Evolutionary conservation across 2,888 invertebrate species (phyloP), one percentile per base, ranked within the genome.

Genomic region (Apantesis nais): DNA sequence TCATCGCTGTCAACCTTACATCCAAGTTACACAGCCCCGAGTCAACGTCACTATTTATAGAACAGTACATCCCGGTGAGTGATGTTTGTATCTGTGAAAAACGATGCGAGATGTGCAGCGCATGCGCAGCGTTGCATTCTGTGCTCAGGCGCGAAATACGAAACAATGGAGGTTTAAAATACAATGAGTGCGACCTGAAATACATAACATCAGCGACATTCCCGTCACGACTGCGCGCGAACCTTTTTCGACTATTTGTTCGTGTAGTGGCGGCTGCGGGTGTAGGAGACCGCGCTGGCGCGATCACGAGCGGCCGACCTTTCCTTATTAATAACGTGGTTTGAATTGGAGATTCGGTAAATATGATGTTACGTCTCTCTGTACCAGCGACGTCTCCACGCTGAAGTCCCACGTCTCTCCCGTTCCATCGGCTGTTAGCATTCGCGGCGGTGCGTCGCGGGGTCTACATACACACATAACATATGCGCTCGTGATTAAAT

Each of bases 91-190:
- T 74, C 70, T 65, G 76, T 74, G 80, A 81, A 81, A 83, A 82
- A 83, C 78, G 74, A 74, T 60, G 41, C 65, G 69, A 75, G 75
- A 81, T 81, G 77, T 74, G 72, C 73, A 70, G 77, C 76, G 74
- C 73, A 74, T 72, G 80, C 78, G 79, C 81, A 76, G 72, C 71
- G 75, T 62, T 82, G 81, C 83, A 85, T 86, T 87, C 87, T 85
- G 80, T 70, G 87, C 81, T 86, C 89, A 90, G 92, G 93, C 93
- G 93, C 91, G 91, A 92, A 93, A 89, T 91, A 90, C 90, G 91
- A 92, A 90, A 93, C 94, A 93, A 94, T 94, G 88, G 93, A 87
- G 91, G 90, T 93, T 93, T 93, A 93, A 87, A 94, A 94, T 93
- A 93, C 94, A 93, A 94, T 93, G 92, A 92, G 91, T 90, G 90